Conservation (phyloP, 2,797 vertebrate species). For the Chiropotes sagulatus region DNA sequence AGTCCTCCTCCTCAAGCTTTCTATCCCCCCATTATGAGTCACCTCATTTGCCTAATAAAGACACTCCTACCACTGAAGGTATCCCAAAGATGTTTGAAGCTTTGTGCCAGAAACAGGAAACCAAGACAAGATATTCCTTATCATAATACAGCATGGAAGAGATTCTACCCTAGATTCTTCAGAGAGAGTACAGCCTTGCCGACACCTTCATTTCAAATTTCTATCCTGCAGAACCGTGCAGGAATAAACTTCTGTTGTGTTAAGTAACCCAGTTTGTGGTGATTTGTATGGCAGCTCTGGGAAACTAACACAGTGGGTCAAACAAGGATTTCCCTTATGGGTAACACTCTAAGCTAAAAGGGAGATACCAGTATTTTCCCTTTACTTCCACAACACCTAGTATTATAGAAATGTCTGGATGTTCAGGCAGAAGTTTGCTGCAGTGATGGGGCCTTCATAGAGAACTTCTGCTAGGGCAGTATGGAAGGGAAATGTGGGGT, state of each 20-base stretch:
- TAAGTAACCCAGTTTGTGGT: background rate
- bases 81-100: background rate
- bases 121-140: background rate
- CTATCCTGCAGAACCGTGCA: background rate
- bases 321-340: background rate
- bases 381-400: background rate
- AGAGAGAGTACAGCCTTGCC: background rate
- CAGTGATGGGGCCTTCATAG: too few relatives aligned
- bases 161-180: background rate
- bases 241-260: background rate
- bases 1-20: background rate
- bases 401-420: background rate
- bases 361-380: background rate
- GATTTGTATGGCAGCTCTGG: background rate
- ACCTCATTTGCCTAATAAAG: background rate
- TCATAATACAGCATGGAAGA: background rate
- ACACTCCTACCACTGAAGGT: background rate
- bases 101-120: background rate
- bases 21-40: background rate
- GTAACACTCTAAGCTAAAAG: background rate
- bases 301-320: background rate
- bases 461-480: too few relatives aligned
- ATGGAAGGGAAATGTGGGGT: too few relatives aligned
- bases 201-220: background rate
- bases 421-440: too few relatives aligned